Conservation (phyloP, 1,140 invertebrate genomes). For the Monomorium pharaonis region DNA sequence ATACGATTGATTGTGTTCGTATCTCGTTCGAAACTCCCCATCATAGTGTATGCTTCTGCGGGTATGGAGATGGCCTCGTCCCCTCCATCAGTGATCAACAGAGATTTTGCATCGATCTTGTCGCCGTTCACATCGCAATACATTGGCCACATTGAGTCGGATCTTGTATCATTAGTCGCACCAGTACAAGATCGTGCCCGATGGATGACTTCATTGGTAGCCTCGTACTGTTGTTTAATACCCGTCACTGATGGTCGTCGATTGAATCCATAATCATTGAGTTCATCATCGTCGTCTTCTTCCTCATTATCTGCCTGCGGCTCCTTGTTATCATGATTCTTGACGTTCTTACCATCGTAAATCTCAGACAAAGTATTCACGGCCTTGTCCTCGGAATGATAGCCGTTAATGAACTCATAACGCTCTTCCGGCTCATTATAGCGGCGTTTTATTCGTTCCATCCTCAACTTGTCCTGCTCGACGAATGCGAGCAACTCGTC, state of each 20-base stretch:
- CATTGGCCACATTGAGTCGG: constrained; percentile 87
- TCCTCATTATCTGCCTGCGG: constrained; percentile 27
- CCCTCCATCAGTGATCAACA: constrained; percentile 35
- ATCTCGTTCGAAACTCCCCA: constrained; percentile 65
- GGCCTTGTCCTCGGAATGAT: constrained; percentile 24
- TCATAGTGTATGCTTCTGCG: constrained; percentile 27
- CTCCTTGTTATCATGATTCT: constrained; percentile 39
- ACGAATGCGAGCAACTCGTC: constrained; percentile 94
- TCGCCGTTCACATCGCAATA: constrained; percentile 85
- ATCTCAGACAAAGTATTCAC: constrained; percentile 21
- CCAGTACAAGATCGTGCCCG: constrained; percentile 87
- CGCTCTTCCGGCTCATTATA: constrained; percentile 85
- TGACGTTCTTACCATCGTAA: neutral
- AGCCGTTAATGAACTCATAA: constrained; percentile 32
- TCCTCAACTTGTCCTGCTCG: constrained; percentile 92
- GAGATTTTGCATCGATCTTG: constrained; percentile 62
- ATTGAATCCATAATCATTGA: constrained; percentile 95
- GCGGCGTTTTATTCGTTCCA: constrained; percentile 92
- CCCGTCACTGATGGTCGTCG: constrained; percentile 93
- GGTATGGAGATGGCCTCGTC: constrained; percentile 49
- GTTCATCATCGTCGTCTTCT: constrained; percentile 91
- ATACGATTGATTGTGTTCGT: constrained; percentile 80
- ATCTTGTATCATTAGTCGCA: constrained; percentile 70
- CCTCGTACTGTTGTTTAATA: constrained; percentile 90
- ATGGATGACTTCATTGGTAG: constrained; percentile 92